Evolutionary conservation across 2,797 vertebrate species (phyloP), one percentile per base, ranked within the genome.

Genomic region (Sylvilagus floridanus): DNA sequence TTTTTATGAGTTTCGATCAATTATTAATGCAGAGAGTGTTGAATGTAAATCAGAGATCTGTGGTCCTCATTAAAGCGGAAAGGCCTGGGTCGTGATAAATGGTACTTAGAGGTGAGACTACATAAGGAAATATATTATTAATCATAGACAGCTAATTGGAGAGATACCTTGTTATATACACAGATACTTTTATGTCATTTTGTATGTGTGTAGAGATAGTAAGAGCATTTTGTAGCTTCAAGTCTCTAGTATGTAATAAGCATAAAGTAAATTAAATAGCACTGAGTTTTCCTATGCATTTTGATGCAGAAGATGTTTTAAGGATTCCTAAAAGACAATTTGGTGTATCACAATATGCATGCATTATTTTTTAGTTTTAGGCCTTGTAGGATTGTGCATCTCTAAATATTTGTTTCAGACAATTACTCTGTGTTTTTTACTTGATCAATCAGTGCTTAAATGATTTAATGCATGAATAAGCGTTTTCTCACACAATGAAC

Each of bases 241-340:
- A 97, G 97, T 98, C 98, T 98, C 96, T 97, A 98, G 98, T 98
- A 98, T 98, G 98, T 98, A 98, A 98, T 98, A 98, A 98, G 98
- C 98, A 97, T 97, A 98, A 98, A 94, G 97, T 97, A 98, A 83
- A 97, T 60, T 97, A 95, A 97, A 91, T 98, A 94, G 96, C 95
- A 98, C 79, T 97, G 97, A 97, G 98, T 97, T 98, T 98, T 97
- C 96, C 97, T 98, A 98, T 98, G 97, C 96, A 98, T 98, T 98
- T 97, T 98, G 88, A 97, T 97, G 97, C 96, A 95, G 94, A 98
- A 97, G 91, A 17, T 47, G 97, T 97, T 95, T 98, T 97, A 96
- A 97, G 96, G 35, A 97, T 98, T 98, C 98, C 97, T 98, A 97
- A 85, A 97, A 95, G 87, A 96, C 81, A 96, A 94, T 88, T 97